phyloP scores from a whole-genome alignment of 2,113 vertebrate species.

The Aviceda subcristata region DNA sequence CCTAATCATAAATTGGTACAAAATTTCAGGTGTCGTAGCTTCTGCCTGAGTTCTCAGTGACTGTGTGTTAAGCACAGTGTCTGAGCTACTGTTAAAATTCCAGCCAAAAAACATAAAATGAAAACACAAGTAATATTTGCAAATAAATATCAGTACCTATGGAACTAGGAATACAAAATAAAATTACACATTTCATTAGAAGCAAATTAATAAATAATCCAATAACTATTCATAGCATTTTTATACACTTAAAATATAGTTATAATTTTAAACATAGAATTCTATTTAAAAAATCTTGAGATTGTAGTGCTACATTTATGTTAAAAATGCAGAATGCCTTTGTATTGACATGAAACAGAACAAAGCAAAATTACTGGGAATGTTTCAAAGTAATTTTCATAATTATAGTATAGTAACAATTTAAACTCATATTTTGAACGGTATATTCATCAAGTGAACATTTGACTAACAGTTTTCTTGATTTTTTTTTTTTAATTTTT shows the following conservation, averaged over 20 bases:
- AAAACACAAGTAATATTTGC: not conserved
- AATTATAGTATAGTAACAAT: not conserved
- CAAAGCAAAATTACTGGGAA: not conserved
- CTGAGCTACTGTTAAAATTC: not conserved
- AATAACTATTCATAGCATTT: not conserved
- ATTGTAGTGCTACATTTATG: not conserved
- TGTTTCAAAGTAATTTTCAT: not conserved
- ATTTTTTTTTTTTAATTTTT: not conserved
- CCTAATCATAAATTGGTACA: not conserved
- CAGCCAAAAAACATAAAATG: not conserved
- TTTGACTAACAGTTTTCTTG: not conserved
- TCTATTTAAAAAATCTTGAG: not conserved
- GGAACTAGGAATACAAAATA: not conserved
- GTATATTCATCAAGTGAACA: not conserved
- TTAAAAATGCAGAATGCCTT: not conserved
- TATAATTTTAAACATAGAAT: not conserved
- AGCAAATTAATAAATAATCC: not conserved
- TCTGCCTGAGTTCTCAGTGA: not conserved
- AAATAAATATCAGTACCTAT: not conserved
- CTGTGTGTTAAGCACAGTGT: not conserved
- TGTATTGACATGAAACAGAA: not conserved
- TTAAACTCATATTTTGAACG: not conserved
- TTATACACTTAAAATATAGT: not conserved
- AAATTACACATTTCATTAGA: not conserved
- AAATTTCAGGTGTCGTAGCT: not conserved